Evolutionary conservation across 2,797 vertebrate species (phyloP).

Genomic region (Simalia tracyae): DNA sequence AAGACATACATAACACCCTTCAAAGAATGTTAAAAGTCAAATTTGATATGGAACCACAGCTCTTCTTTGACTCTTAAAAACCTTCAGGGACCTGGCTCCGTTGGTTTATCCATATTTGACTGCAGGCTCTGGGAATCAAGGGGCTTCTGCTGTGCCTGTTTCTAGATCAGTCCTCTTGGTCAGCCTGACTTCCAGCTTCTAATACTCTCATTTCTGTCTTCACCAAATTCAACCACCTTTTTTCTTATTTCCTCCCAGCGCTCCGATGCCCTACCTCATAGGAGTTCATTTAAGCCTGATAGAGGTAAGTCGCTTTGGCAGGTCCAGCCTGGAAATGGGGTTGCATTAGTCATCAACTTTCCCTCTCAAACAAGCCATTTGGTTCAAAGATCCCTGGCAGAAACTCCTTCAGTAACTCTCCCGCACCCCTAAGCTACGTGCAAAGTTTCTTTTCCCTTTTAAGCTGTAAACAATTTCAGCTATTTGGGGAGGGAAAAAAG

Average conservation of each 20-base stretch:
- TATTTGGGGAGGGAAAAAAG: not conserved
- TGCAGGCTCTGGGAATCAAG: not conserved
- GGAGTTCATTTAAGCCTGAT: conserved; percentile 97
- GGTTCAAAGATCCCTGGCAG: not conserved
- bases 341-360: not conserved
- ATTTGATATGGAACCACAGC: no score
- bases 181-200: not conserved
- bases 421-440: not conserved
- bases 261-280: conserved; percentile 99
- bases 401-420: not conserved
- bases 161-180: not conserved
- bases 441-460: not conserved
- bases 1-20: no score
- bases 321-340: not conserved
- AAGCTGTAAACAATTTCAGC: not conserved
- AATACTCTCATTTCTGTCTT: not conserved
- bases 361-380: not conserved
- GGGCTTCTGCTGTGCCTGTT: not conserved
- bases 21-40: no score
- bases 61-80: no score
- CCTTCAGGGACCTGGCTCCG: no score
- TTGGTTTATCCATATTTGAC: not conserved
- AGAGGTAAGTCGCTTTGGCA: conserved; percentile 83
- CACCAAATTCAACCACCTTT: conserved; percentile 57
- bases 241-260: conserved; percentile 79